phyloP scores from a whole-genome alignment of 2,113 vertebrate genomes.

The Gymnorhina tibicen region DNA sequence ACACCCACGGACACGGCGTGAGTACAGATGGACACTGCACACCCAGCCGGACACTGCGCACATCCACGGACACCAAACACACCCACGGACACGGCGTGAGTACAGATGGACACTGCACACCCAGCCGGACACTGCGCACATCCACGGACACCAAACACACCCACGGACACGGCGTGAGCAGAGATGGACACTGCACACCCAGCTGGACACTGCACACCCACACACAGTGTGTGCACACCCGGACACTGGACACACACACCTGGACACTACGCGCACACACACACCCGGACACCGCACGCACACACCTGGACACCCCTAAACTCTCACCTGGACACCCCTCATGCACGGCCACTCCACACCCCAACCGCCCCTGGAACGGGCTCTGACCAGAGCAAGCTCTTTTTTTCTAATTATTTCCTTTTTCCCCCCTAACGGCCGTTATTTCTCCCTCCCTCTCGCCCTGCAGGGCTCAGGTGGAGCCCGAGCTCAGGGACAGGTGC shows the following conservation, averaged over 20 bases:
- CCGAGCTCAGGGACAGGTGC: neutral
- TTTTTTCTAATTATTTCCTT: neutral
- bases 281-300: neutral
- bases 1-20: too few relatives aligned
- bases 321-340: neutral
- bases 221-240: too few relatives aligned
- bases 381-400: neutral
- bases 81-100: too few relatives aligned
- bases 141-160: too few relatives aligned
- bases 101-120: too few relatives aligned
- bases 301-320: neutral
- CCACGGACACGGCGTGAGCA: too few relatives aligned
- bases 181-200: neutral
- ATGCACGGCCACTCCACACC: neutral
- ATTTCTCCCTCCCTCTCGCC: accelerated
- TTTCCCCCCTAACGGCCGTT: accelerated
- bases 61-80: too few relatives aligned
- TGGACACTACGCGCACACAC: neutral
- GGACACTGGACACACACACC: neutral
- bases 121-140: neutral
- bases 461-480: neutral
- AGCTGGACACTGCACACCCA: neutral
- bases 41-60: too few relatives aligned
- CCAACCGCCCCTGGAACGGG: accelerated
- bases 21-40: too few relatives aligned